Conservation (phyloP, 2,888 invertebrate species). For the Ischnura elegans region DNA sequence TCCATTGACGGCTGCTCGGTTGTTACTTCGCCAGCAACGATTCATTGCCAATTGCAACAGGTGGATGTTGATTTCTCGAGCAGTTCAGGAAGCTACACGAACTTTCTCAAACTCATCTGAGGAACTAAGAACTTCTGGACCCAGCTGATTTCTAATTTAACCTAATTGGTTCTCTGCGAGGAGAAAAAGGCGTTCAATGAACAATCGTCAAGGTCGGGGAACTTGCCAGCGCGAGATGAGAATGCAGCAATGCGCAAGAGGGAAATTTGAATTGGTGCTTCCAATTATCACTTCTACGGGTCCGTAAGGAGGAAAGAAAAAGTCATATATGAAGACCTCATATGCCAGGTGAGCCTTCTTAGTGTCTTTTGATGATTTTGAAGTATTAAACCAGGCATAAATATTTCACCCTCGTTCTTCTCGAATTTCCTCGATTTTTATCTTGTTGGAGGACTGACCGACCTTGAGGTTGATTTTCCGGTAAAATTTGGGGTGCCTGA, state of each 20-base stretch:
- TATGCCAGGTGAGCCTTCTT: background rate
- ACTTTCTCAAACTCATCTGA: background rate
- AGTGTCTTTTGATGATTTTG: no score
- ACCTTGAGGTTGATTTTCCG: no score
- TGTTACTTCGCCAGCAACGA: background rate
- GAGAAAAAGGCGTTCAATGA: background rate
- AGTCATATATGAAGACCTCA: background rate
- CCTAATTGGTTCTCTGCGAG: background rate
- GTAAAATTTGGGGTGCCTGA: no score
- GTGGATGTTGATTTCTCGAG: background rate
- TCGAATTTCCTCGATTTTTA: no score
- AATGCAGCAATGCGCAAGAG: slow-evolving; percentile 13
- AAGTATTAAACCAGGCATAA: no score
- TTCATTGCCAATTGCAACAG: background rate
- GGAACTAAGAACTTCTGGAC: background rate
- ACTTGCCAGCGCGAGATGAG: background rate
- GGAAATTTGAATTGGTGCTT: background rate
- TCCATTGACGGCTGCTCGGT: background rate
- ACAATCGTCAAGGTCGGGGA: background rate
- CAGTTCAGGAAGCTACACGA: background rate
- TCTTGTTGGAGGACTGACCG: no score
- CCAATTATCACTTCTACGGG: background rate
- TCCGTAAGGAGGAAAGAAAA: background rate
- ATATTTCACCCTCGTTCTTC: no score
- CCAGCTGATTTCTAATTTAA: slow-evolving; percentile 5